Conservation (phyloP, 2,797 vertebrate species). For the Rhadinocentrus ornatus region DNA sequence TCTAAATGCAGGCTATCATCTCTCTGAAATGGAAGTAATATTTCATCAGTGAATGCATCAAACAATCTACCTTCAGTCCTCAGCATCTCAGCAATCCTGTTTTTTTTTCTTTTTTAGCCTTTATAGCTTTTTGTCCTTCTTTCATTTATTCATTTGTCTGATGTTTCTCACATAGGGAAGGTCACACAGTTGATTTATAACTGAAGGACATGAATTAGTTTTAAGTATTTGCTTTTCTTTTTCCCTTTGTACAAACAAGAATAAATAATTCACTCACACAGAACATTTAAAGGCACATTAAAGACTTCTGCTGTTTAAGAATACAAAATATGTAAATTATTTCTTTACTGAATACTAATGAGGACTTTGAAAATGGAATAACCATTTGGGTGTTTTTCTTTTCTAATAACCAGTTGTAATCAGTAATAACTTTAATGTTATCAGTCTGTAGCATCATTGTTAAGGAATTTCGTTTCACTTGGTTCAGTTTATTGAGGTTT, state of each 20-base stretch:
- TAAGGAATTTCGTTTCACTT: neutral
- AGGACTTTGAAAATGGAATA: neutral
- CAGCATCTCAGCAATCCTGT: constrained; percentile 14
- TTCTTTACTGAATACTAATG: neutral
- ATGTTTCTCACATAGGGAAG: constrained; percentile 14
- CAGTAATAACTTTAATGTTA: neutral
- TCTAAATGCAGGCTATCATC: constrained; percentile 49
- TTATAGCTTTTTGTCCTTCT: constrained; percentile 19
- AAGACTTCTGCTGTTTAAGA: neutral
- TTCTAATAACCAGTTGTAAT: too few species aligned
- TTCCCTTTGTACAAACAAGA: neutral
- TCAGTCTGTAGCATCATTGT: neutral
- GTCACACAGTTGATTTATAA: constrained; percentile 17
- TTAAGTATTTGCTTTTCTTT: constrained; percentile 9
- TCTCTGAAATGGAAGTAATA: constrained; percentile 43
- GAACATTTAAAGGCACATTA: neutral
- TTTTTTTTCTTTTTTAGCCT: constrained; percentile 31
- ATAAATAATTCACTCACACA: constrained; percentile 2
- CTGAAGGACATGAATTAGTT: constrained; percentile 1
- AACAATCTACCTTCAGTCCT: constrained; percentile 33
- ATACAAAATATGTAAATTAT: neutral
- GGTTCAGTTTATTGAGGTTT: neutral
- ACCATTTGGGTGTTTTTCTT: neutral
- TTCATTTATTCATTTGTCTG: constrained; percentile 29
- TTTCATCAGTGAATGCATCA: constrained; percentile 50